These are phyloP conservation scores for Helogale parvula DNA, from an alignment of 2,113 vertebrate species.

Conservation along the genomic window DNA sequence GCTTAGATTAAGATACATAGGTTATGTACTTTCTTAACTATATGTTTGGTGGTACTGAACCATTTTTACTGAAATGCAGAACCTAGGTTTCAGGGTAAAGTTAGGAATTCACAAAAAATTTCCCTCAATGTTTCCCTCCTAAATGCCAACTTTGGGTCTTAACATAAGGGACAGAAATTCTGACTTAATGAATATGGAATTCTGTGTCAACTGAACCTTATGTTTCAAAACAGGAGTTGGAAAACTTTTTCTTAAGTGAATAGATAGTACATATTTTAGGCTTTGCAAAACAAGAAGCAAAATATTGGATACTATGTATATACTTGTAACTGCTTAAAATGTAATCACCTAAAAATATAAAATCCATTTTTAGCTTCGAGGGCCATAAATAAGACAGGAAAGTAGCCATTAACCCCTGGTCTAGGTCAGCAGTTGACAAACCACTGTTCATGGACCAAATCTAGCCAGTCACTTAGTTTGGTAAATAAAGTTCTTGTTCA, in stretches of 20 bases:
- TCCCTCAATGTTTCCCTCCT: background rate
- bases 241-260: background rate
- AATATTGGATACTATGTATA: background rate
- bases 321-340: background rate
- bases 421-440: background rate
- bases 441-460: background rate
- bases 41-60: background rate
- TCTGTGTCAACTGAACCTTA: background rate
- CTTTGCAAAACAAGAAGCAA: background rate
- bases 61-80: background rate
- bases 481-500: constrained; percentile 17
- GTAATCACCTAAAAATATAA: background rate
- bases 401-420: background rate
- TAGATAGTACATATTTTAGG: background rate
- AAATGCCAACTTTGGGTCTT: background rate
- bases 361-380: background rate
- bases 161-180: background rate
- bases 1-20: background rate
- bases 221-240: background rate
- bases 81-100: background rate
- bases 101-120: background rate
- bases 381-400: background rate
- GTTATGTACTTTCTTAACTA: background rate
- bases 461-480: background rate
- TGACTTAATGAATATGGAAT: background rate